These are phyloP conservation scores for Drosophila colorata DNA, from an alignment of 2,888 invertebrate genomes.

Conservation along the genomic window DNA sequence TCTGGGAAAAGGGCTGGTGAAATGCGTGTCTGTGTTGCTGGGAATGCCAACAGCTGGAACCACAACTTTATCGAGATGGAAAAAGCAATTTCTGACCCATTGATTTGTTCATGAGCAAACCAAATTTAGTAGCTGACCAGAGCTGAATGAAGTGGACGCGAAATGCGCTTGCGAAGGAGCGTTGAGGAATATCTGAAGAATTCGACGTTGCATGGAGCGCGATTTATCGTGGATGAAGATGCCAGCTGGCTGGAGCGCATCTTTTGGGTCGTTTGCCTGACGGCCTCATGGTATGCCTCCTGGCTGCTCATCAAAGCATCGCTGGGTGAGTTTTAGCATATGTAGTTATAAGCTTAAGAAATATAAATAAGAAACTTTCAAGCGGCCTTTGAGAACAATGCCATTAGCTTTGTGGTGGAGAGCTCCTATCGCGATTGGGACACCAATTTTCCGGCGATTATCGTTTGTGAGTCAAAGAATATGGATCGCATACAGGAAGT, in stretches of 20 bases:
- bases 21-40: slow-evolving; percentile 50
- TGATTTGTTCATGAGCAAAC: slow-evolving; percentile 8
- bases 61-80: slow-evolving; percentile 23
- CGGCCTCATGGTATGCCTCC: slow-evolving; percentile 90
- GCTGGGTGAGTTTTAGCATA: slow-evolving; percentile 75
- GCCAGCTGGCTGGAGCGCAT: slow-evolving; percentile 87
- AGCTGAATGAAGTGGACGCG: slow-evolving; percentile 9
- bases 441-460: slow-evolving; percentile 90
- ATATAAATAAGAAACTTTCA: background rate
- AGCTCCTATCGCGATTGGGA: slow-evolving; percentile 91
- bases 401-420: slow-evolving; percentile 92
- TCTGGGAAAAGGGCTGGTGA: slow-evolving; percentile 9
- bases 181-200: slow-evolving; percentile 88
- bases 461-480: slow-evolving; percentile 89
- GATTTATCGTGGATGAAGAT: slow-evolving; percentile 89
- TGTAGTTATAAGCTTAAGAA: no score
- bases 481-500: slow-evolving; percentile 87
- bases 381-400: slow-evolving; percentile 88
- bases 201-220: slow-evolving; percentile 90
- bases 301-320: slow-evolving; percentile 88
- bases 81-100: slow-evolving; percentile 3
- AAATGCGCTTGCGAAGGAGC: slow-evolving; percentile 71
- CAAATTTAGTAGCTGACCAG: slow-evolving; percentile 24
- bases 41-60: slow-evolving; percentile 56
- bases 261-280: slow-evolving; percentile 89